Evolutionary conservation across 2,797 vertebrate genomes (phyloP).

Genomic region (Arnoldichthys spilopterus): DNA sequence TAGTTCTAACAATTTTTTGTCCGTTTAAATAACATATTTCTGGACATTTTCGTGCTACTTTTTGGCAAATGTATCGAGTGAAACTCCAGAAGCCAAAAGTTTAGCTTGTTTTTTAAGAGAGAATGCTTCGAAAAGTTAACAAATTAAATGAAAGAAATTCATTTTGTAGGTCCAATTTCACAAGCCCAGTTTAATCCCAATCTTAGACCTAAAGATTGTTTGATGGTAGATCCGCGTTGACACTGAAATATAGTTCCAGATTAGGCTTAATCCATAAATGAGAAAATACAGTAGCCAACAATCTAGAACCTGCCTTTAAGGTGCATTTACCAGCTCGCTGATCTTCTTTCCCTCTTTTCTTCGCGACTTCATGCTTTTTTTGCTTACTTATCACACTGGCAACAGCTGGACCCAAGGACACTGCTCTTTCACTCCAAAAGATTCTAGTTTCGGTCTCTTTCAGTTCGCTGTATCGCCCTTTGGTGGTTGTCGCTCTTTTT

Average conservation of each 20-base stretch:
- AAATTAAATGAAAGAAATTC: too few species aligned
- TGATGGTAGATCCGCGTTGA: background rate
- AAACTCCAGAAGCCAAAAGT: too few species aligned
- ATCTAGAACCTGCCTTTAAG: background rate
- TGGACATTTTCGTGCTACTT: too few species aligned
- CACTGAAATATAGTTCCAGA: background rate
- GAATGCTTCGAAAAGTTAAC: too few species aligned
- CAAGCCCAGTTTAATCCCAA: background rate
- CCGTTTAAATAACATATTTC: background rate
- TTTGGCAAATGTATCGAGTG: too few species aligned
- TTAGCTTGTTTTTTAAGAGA: too few species aligned
- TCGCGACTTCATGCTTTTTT: background rate
- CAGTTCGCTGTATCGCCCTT: background rate
- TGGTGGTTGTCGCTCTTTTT: background rate
- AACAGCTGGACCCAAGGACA: slow-evolving; percentile 11
- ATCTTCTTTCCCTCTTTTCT: background rate
- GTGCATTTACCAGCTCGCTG: background rate
- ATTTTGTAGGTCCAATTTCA: background rate
- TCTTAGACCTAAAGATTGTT: background rate
- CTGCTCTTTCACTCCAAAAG: background rate
- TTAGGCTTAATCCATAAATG: background rate
- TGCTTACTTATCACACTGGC: background rate
- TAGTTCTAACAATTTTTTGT: background rate
- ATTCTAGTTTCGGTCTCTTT: slow-evolving; percentile 8
- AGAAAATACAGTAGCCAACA: background rate